Percentiles rank a stretch among this genome's conserved stretches.
Evolutionary conservation across 2,113 vertebrate species (phyloP).

Genomic region (Ciconia maguari): DNA sequence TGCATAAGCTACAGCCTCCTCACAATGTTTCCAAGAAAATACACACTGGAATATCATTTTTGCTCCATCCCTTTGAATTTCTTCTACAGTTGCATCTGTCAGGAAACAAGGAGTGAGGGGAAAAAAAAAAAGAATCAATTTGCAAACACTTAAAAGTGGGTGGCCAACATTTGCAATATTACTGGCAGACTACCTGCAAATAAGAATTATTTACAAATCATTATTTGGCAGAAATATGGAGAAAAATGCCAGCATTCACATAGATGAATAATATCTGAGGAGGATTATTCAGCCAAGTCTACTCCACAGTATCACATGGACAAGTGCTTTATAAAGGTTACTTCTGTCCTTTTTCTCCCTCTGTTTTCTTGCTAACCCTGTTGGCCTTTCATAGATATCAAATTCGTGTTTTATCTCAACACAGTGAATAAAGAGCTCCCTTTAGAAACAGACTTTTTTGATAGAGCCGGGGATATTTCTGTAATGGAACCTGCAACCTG

Average conservation of each 20-base stretch:
- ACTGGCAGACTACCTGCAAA: background rate
- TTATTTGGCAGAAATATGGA: background rate
- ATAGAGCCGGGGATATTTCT: slow-evolving; percentile 9
- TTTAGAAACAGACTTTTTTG: slow-evolving; percentile 46
- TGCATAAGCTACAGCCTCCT: background rate
- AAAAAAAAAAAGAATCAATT: background rate
- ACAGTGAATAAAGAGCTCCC: slow-evolving; percentile 29
- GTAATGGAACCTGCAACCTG: slow-evolving; percentile 39
- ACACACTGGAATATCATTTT: slow-evolving; percentile 9
- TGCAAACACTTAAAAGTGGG: background rate
- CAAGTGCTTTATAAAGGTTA: slow-evolving; percentile 38
- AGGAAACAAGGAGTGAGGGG: background rate
- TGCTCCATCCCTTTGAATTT: background rate
- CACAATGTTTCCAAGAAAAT: slow-evolving; percentile 14
- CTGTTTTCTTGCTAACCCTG: slow-evolving; percentile 48
- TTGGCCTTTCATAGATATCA: slow-evolving; percentile 60
- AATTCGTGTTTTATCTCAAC: slow-evolving; percentile 46
- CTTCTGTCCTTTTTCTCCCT: slow-evolving; percentile 25
- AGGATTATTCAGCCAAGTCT: slow-evolving; percentile 35
- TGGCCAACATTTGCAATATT: background rate
- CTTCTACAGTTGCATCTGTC: background rate
- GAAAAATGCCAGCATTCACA: background rate
- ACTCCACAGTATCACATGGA: slow-evolving; percentile 32
- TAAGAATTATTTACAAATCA: background rate
- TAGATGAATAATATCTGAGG: background rate